Conservation (phyloP, 2,113 vertebrate species). For the Sorex araneus region DNA sequence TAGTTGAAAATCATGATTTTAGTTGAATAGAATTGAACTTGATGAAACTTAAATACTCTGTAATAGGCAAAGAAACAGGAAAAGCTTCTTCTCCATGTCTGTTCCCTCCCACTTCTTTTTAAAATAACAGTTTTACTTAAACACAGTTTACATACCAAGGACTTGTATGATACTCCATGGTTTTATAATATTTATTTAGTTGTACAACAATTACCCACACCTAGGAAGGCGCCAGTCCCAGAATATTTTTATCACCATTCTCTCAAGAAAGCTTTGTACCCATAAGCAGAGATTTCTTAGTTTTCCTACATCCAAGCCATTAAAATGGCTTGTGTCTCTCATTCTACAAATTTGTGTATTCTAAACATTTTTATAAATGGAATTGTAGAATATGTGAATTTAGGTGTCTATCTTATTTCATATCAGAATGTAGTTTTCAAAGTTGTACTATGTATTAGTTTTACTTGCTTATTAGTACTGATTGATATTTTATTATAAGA, state of each 20-base stretch:
- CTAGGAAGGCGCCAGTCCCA: background rate
- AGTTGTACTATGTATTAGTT: background rate
- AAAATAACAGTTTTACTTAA: conserved; percentile 33
- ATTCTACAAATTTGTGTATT: background rate
- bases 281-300: background rate
- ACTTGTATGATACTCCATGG: background rate
- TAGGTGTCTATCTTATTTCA: background rate
- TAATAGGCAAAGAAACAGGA: background rate
- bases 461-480: background rate
- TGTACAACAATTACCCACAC: background rate
- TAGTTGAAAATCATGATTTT: background rate
- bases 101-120: background rate
- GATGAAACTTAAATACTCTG: background rate
- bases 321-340: background rate
- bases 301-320: background rate
- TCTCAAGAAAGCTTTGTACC: background rate
- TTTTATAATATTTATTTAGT: background rate
- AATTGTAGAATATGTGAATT: background rate
- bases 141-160: background rate
- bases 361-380: background rate
- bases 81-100: conserved; percentile 13
- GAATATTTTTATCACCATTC: background rate
- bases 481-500: background rate
- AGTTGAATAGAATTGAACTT: background rate
- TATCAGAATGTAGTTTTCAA: background rate